Evolutionary conservation across 1,140 invertebrate genomes (phyloP).

Genomic region (Caligus rogercresseyi): DNA sequence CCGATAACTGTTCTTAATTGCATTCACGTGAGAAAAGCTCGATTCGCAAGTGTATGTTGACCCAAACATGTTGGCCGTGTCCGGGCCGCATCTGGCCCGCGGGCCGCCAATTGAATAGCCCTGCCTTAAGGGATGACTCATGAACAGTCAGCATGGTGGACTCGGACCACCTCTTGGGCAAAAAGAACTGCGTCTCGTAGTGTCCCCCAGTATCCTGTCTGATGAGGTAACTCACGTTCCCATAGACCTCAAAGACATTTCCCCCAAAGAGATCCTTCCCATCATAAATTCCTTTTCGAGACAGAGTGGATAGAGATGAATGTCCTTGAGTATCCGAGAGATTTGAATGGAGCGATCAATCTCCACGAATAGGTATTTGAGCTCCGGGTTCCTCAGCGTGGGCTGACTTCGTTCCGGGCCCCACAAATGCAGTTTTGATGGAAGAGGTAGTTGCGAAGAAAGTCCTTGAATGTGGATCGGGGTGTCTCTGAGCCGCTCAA

Average conservation of each 20-base stretch:
- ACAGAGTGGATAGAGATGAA: background rate
- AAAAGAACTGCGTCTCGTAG: background rate
- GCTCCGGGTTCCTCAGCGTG: background rate
- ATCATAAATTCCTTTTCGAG: no score
- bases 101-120: no score
- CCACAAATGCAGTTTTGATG: background rate
- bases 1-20: no score
- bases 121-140: background rate
- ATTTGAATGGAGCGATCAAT: background rate
- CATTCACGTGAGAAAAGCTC: no score
- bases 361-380: background rate
- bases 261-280: no score
- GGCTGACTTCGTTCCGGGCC: background rate
- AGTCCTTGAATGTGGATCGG: background rate
- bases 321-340: background rate
- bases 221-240: no score
- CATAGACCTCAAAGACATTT: no score
- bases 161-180: background rate
- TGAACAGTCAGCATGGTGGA: constrained; percentile 20
- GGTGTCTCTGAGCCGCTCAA: background rate
- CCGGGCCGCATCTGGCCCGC: no score
- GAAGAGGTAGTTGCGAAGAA: background rate
- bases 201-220: background rate
- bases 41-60: no score
- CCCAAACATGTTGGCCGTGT: no score